A percentile compares a stretch with the other conserved stretches of the same genome.
Conservation (phyloP, 2,113 vertebrate species). For the Anser brachyrhynchus region DNA sequence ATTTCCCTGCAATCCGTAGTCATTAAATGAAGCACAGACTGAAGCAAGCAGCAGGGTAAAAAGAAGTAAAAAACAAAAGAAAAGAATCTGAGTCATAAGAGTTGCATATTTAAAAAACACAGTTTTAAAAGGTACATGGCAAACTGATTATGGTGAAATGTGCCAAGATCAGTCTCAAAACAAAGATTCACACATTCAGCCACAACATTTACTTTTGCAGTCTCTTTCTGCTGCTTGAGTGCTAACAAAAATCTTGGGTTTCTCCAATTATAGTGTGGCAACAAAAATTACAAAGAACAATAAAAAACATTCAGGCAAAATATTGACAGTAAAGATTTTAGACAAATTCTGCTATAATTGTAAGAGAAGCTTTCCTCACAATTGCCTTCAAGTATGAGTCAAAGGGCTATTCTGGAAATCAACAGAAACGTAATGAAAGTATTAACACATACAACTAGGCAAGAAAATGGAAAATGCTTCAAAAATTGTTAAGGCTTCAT, state of each 20-base stretch:
- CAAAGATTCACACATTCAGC: background rate
- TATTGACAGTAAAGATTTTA: background rate
- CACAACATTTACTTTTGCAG: background rate
- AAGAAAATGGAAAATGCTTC: background rate
- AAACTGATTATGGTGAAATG: background rate
- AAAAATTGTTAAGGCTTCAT: background rate
- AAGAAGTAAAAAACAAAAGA: background rate
- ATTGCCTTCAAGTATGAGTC: background rate
- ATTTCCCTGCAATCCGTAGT: background rate
- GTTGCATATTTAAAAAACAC: background rate
- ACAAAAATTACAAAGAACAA: background rate
- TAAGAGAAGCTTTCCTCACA: background rate
- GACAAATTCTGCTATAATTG: background rate
- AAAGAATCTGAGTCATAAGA: background rate
- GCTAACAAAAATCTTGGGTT: background rate
- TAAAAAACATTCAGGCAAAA: background rate
- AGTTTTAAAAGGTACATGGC: background rate
- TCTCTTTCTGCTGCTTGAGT: no score
- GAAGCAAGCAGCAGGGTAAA: background rate
- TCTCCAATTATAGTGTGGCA: background rate
- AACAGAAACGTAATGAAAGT: slow-evolving; percentile 5
- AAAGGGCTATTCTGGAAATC: background rate
- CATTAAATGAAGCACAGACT: background rate
- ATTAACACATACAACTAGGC: background rate
- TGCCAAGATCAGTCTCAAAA: background rate